Conservation (phyloP, 2,888 invertebrate genomes). For the Temnothorax unifasciatus region DNA sequence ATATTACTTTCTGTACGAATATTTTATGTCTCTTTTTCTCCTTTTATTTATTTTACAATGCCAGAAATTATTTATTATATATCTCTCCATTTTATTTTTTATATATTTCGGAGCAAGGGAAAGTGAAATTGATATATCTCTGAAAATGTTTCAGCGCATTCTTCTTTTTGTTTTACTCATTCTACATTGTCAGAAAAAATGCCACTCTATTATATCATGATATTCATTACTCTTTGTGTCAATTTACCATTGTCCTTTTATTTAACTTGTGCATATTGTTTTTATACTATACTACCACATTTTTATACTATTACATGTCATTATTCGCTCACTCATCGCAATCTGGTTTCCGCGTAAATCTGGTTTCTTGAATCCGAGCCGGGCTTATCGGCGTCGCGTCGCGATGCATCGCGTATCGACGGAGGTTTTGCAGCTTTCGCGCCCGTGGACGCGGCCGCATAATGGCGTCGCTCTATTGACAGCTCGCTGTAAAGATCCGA, state of each 20-base stretch:
- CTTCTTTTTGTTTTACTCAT: not conserved
- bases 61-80: not conserved
- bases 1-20: not conserved
- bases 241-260: constrained; percentile 6
- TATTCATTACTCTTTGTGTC: constrained; percentile 1
- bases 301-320: not conserved
- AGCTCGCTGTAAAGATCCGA: constrained; percentile 57
- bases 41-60: not conserved
- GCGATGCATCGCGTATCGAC: constrained; percentile 28
- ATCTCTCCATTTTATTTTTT: not conserved
- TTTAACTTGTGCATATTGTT: not conserved
- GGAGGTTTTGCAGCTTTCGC: constrained; percentile 51
- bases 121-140: not conserved
- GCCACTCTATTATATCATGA: not conserved
- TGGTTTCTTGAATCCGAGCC: constrained; percentile 39
- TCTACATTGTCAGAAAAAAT: constrained; percentile 5
- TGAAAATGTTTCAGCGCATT: not conserved
- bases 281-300: not conserved
- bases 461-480: constrained; percentile 57
- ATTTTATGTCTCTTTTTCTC: not conserved
- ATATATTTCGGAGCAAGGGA: not conserved
- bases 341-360: constrained; percentile 16
- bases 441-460: constrained; percentile 44
- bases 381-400: constrained; percentile 31
- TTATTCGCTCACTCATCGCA: not conserved